Evolutionary conservation across 2,888 invertebrate genomes (phyloP), one percentile per base, ranked within the genome.

Genomic region (Amiota communis): DNA sequence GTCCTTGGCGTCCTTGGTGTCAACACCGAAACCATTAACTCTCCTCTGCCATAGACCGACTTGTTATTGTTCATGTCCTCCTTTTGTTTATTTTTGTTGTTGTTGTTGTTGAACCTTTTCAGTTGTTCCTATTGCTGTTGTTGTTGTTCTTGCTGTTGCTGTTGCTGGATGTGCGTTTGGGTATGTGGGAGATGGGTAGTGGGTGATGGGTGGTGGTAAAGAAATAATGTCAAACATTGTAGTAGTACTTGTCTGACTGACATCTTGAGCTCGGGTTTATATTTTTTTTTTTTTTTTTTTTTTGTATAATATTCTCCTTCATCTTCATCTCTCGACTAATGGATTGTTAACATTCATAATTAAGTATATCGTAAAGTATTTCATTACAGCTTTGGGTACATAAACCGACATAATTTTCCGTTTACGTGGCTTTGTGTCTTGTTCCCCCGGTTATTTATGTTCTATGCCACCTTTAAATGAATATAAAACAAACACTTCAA

Each of bases 301-400:
- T 23, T 23, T 23, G 23, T 23, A 23, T 23, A 23, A 23, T 23
- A 15, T 47, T 65, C 48, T n/a, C 48, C 17, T 3, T 48, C 17
- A 36, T 47, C 13, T 48, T 65, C 20, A 11, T 11, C 17, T 65
- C 48, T 48, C 48, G 65, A 49, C 65, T 65, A 65, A 65, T 65
- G 65, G 49, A 65, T 65, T 65, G 65, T 65, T 65, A 65, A 65
- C 65, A 48, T 48, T 65, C 65, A 65, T 65, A 65, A 65, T 65
- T 48, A 36, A 36, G 36, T 36, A 65, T 65, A 65, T 65, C 65
- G 36, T 65, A 65, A 65, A 65, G 65, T 48, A 49, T 65, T 48
- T 46, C 48, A 65, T 65, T 15, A 65, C 46, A 3, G 46, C 36
- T 36, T 36, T 36, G 3, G 36, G 36, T 36, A 36, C 36, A 36